Conservation (phyloP, 2,113 vertebrate species). For the Agelaius tricolor region DNA sequence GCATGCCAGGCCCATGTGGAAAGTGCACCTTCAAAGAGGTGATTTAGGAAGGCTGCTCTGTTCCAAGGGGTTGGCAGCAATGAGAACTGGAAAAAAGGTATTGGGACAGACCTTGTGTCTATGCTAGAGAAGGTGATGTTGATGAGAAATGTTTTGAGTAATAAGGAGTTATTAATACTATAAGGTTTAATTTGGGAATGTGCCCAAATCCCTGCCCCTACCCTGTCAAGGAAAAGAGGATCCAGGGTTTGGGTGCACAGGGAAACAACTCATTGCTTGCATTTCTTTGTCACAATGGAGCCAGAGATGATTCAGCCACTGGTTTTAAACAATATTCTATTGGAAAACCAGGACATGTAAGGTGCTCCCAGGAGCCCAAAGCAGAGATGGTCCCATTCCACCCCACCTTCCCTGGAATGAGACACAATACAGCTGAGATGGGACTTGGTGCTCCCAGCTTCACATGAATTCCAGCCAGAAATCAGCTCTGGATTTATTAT, state of each 20-base stretch:
- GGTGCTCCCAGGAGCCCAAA: background rate
- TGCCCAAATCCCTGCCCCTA: background rate
- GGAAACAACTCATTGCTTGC: background rate
- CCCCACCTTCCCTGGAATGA: background rate
- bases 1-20: background rate
- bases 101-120: background rate
- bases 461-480: background rate
- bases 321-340: background rate
- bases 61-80: fast-evolving
- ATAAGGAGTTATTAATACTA: background rate
- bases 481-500: background rate
- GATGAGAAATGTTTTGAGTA: background rate
- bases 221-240: background rate
- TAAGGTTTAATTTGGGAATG: background rate
- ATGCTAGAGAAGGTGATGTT: background rate
- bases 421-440: fast-evolving
- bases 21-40: background rate
- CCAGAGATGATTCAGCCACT: background rate
- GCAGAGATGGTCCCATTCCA: background rate
- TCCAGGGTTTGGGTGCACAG: background rate
- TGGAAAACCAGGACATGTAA: background rate
- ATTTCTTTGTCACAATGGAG: background rate
- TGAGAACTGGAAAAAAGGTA: background rate
- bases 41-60: background rate
- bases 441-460: background rate